These are phyloP conservation scores for Sebastes fasciatus DNA, from an alignment of 2,113 vertebrate genomes.

Conservation along the genomic window DNA sequence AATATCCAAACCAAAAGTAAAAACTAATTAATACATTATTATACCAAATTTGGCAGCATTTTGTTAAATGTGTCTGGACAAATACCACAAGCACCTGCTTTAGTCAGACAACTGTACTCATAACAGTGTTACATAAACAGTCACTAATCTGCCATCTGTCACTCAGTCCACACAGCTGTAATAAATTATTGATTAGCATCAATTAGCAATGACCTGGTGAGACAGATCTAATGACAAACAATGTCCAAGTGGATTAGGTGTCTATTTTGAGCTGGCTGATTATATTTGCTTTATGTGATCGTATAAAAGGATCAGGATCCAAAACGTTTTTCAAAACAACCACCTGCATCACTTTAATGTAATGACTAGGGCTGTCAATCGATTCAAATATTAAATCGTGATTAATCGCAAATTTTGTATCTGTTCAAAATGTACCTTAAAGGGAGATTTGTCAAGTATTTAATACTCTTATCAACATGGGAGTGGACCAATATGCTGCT, in stretches of 20 bases:
- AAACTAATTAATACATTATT: not conserved
- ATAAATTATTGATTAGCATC: constrained; percentile 73
- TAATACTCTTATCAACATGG: too few relatives aligned
- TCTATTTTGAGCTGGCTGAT: constrained; percentile 13
- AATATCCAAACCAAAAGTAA: not conserved
- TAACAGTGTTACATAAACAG: constrained; percentile 45
- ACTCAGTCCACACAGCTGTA: constrained; percentile 33
- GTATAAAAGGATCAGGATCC: constrained; percentile 8
- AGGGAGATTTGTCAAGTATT: too few relatives aligned
- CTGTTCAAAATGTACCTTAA: too few relatives aligned
- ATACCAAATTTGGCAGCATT: not conserved
- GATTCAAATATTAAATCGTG: too few relatives aligned
- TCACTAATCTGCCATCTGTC: constrained; percentile 30
- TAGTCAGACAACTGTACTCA: constrained; percentile 2
- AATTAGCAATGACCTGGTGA: constrained; percentile 68
- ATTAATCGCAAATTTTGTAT: too few relatives aligned
- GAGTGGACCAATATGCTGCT: too few relatives aligned
- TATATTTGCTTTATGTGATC: constrained; percentile 33
- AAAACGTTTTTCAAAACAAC: not conserved
- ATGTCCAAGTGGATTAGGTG: constrained; percentile 43
- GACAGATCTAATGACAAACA: constrained; percentile 69
- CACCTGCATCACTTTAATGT: not conserved
- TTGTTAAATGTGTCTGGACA: not conserved
- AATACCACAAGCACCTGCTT: constrained; percentile 13
- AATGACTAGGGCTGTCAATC: too few relatives aligned